Conservation (phyloP, 1,140 invertebrate species). For the Drosophila watanabei region DNA sequence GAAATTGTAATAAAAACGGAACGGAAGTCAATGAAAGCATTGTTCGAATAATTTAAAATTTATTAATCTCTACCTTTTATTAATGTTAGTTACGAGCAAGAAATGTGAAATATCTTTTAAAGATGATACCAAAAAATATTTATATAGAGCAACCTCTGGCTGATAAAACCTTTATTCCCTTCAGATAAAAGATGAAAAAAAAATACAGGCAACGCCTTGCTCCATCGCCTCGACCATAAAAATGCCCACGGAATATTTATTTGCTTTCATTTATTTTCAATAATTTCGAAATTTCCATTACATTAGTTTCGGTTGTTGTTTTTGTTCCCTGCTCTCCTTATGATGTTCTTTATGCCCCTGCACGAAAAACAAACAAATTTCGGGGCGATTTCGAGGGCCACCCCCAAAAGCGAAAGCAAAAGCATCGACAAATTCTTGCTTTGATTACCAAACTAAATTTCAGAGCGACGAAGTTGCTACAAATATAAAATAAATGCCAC, state of each 20-base stretch:
- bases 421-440: slow-evolving; percentile 54
- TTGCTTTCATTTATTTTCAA: slow-evolving; percentile 85
- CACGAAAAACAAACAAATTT: slow-evolving; percentile 83
- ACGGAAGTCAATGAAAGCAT: neutral
- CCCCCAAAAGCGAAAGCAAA: slow-evolving; percentile 2
- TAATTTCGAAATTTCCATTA: slow-evolving; percentile 83
- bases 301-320: slow-evolving; percentile 71
- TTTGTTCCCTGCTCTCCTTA: slow-evolving; percentile 30
- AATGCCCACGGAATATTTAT: slow-evolving; percentile 75
- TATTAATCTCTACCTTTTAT: neutral
- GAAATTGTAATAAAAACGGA: neutral
- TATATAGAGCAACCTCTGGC: slow-evolving; percentile 5
- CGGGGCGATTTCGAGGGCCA: slow-evolving; percentile 36
- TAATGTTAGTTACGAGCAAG: no score
- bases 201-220: slow-evolving; percentile 57
- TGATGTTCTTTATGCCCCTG: slow-evolving; percentile 75
- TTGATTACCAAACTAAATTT: slow-evolving; percentile 82
- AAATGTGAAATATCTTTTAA: no score
- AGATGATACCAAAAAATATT: neutral
- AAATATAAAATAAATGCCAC: slow-evolving; percentile 74
- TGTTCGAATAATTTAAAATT: neutral
- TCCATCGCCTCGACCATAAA: slow-evolving; percentile 67
- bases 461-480: slow-evolving; percentile 43
- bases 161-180: slow-evolving; percentile 19
- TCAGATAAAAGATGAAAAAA: slow-evolving; percentile 30